A percentile compares a stretch with the other conserved stretches of the same genome.
Evolutionary conservation across 1,140 invertebrate genomes (phyloP).

Genomic region (Stenopsyche tienmushanensis): DNA sequence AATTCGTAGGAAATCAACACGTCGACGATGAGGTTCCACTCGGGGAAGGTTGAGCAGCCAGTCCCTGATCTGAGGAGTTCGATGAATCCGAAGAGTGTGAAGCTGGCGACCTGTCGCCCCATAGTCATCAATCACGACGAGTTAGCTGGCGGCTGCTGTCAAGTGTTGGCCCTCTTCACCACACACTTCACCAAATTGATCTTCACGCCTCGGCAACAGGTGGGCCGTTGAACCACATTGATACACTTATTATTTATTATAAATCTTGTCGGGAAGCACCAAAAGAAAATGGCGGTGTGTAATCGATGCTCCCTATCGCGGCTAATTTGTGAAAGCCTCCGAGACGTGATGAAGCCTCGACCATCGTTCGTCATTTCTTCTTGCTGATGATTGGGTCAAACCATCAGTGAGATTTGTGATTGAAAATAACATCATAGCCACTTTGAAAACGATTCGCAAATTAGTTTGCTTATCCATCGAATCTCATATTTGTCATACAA

Average conservation of each 20-base stretch:
- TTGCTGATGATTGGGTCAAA: no score
- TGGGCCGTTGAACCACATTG: slow-evolving; percentile 7
- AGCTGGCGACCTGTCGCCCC: background rate
- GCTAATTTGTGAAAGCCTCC: no score
- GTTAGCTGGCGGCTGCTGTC: slow-evolving; percentile 6
- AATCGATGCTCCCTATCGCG: no score
- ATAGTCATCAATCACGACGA: background rate
- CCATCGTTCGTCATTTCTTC: no score
- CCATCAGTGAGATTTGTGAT: no score
- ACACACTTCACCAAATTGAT: slow-evolving; percentile 5
- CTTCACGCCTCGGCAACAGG: background rate
- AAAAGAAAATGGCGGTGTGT: no score
- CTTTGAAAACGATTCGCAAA: background rate
- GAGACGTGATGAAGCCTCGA: no score
- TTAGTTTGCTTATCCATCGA: background rate
- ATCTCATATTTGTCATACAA: background rate
- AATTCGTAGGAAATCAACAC: no score
- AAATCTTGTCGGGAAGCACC: background rate
- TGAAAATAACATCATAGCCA: no score
- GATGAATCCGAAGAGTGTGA: background rate
- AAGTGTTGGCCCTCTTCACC: background rate
- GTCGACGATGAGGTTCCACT: no score
- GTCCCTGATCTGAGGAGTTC: no score
- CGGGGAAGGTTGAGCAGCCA: background rate
- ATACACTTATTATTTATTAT: background rate